These are phyloP conservation scores for Tricholauxania praeusta DNA, from an alignment of 2,888 invertebrate genomes.

Conservation along the genomic window DNA sequence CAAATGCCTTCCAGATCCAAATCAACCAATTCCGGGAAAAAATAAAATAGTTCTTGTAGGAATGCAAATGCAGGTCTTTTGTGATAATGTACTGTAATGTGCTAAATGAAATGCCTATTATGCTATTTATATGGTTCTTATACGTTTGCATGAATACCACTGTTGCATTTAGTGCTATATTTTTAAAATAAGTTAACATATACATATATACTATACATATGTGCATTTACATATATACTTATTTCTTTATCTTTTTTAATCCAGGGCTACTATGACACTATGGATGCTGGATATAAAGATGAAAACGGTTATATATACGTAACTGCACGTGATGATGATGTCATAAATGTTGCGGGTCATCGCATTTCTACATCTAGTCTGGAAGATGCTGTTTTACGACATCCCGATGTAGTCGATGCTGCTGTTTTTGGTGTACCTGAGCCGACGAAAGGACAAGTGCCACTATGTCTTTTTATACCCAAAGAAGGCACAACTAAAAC, in stretches of 20 bases:
- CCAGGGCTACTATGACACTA: conserved; percentile 80
- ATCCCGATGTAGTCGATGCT: conserved; percentile 86
- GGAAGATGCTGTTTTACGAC: conserved; percentile 91
- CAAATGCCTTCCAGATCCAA: no score
- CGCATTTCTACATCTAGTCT: conserved; percentile 88
- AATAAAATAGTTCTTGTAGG: no score
- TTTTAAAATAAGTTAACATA: no score
- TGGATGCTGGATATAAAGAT: conserved; percentile 92
- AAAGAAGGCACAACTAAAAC: conserved; percentile 67
- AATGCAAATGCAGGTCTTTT: no score
- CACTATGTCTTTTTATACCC: conserved; percentile 87
- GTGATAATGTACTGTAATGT: no score
- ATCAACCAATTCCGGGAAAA: no score
- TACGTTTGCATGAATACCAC: no score
- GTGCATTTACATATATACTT: no score
- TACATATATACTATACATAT: no score
- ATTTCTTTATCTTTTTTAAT: not conserved
- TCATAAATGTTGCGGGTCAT: conserved; percentile 94
- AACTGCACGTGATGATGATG: conserved; percentile 92
- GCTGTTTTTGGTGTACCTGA: conserved; percentile 93
- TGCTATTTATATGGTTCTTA: no score
- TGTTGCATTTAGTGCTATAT: no score
- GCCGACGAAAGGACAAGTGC: conserved; percentile 89
- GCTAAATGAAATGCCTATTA: no score
- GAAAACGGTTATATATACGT: conserved; percentile 88